A percentile compares a stretch with the other conserved stretches of the same genome.
These are phyloP conservation scores for Hetaerina titia DNA, from an alignment of 2,888 invertebrate genomes.

Conservation along the genomic window DNA sequence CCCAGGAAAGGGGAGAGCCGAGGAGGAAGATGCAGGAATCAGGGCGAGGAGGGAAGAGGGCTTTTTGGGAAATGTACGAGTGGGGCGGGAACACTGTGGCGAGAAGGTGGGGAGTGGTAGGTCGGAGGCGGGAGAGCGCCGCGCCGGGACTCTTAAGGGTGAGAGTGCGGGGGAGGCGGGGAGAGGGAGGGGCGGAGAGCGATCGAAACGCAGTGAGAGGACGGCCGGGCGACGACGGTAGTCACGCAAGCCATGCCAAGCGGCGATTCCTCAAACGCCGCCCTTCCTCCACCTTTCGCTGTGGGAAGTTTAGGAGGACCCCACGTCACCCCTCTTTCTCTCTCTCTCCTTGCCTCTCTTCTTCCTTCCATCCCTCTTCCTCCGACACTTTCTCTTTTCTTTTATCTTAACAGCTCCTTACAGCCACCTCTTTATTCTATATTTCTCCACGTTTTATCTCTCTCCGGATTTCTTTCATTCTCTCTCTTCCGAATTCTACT, in stretches of 20 bases:
- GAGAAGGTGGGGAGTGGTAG: background rate
- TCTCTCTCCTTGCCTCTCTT: too few relatives aligned
- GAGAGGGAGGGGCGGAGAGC: background rate
- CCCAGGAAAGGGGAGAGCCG: background rate
- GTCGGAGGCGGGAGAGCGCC: background rate
- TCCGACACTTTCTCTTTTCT: too few relatives aligned
- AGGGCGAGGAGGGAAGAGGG: background rate
- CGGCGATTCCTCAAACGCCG: background rate
- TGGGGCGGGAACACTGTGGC: background rate
- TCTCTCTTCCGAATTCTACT: too few relatives aligned
- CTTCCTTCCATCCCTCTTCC: background rate
- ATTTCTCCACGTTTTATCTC: background rate
- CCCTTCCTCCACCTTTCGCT: background rate
- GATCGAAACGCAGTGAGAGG: too few relatives aligned
- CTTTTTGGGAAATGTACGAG: background rate
- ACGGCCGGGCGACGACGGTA: background rate
- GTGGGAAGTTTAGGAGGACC: background rate
- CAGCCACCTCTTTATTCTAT: background rate
- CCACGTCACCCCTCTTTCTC: too few relatives aligned
- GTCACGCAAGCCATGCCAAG: conserved; percentile 13
- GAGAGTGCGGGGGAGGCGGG: background rate
- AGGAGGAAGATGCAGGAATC: background rate
- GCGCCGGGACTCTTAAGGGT: background rate
- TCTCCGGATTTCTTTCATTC: background rate
- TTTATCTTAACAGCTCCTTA: background rate